These are phyloP conservation scores for Drosophila pallidifrons DNA, from an alignment of 1,140 invertebrate genomes.

Conservation along the genomic window DNA sequence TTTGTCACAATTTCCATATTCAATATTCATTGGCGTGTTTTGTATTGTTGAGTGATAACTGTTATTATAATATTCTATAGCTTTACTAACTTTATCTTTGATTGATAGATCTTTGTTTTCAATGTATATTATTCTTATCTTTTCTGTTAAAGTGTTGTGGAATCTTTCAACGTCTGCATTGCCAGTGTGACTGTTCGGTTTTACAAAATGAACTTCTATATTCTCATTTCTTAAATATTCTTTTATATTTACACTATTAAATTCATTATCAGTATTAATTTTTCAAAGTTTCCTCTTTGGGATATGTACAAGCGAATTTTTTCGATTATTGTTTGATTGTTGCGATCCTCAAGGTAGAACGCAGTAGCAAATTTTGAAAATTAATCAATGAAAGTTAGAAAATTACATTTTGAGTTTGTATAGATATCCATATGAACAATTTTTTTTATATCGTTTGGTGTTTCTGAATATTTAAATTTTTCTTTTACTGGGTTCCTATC, in stretches of 20 bases:
- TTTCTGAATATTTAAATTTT: slow-evolving; percentile 31
- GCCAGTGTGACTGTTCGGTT: slow-evolving; percentile 20
- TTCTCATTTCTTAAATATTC: slow-evolving; percentile 36
- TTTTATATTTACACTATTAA: slow-evolving; percentile 34
- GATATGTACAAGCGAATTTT: slow-evolving; percentile 34
- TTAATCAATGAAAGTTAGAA: slow-evolving; percentile 34
- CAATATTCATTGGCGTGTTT: no score
- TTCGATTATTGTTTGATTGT: slow-evolving; percentile 38
- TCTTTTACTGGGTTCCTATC: slow-evolving; percentile 41
- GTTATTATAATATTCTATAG: no score
- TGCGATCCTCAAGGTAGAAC: slow-evolving; percentile 28
- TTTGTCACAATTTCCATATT: no score
- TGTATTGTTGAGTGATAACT: no score
- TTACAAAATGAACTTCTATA: slow-evolving; percentile 39
- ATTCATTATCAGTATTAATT: slow-evolving; percentile 36
- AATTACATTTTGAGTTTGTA: slow-evolving; percentile 27
- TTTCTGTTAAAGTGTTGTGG: slow-evolving; percentile 34
- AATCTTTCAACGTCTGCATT: slow-evolving; percentile 7
- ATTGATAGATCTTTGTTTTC: slow-evolving; percentile 9
- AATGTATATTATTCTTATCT: slow-evolving; percentile 41
- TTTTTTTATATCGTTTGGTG: slow-evolving; percentile 38
- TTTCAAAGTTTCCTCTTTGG: slow-evolving; percentile 34
- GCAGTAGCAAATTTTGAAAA: slow-evolving; percentile 34
- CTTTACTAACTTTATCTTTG: no score
- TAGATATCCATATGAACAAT: slow-evolving; percentile 44